These are phyloP conservation scores for Oryzaephilus surinamensis DNA, from an alignment of 1,140 invertebrate genomes.

Conservation along the genomic window DNA sequence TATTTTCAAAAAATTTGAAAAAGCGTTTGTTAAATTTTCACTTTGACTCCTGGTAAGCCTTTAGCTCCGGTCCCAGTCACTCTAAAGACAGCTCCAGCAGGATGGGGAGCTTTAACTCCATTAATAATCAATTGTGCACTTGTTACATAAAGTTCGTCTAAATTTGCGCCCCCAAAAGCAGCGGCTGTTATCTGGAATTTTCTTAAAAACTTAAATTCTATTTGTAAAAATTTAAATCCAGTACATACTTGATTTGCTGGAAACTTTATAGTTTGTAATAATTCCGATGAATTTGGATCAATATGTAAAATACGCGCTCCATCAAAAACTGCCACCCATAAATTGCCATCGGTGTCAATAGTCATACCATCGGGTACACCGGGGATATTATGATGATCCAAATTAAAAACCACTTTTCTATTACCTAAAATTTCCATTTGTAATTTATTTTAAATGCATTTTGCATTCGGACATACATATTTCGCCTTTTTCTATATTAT, in stretches of 20 bases:
- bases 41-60: slow-evolving; percentile 15
- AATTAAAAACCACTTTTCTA: slow-evolving; percentile 19
- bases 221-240: neutral
- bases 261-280: slow-evolving; percentile 1
- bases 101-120: slow-evolving; percentile 13
- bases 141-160: slow-evolving; percentile 68
- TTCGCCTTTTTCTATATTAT: slow-evolving; percentile 52
- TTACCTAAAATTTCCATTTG: slow-evolving; percentile 15
- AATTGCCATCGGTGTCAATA: slow-evolving; percentile 49
- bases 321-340: slow-evolving; percentile 50
- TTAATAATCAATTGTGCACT: slow-evolving; percentile 36
- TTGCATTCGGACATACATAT: slow-evolving; percentile 40
- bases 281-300: slow-evolving; percentile 29
- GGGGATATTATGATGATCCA: slow-evolving; percentile 21
- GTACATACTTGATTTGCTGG: slow-evolving; percentile 3
- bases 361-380: slow-evolving; percentile 57
- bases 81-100: slow-evolving; percentile 20
- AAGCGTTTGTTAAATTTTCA: slow-evolving; percentile 4
- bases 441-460: neutral
- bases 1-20: neutral
- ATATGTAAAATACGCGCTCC: slow-evolving; percentile 27
- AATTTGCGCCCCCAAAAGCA: slow-evolving; percentile 64
- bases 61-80: slow-evolving; percentile 19
- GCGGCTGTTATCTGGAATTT: slow-evolving; percentile 52
- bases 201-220: slow-evolving; percentile 18